These are phyloP conservation scores for Drepanosiphum platanoidis DNA, from an alignment of 2,888 invertebrate genomes.

Conservation along the genomic window DNA sequence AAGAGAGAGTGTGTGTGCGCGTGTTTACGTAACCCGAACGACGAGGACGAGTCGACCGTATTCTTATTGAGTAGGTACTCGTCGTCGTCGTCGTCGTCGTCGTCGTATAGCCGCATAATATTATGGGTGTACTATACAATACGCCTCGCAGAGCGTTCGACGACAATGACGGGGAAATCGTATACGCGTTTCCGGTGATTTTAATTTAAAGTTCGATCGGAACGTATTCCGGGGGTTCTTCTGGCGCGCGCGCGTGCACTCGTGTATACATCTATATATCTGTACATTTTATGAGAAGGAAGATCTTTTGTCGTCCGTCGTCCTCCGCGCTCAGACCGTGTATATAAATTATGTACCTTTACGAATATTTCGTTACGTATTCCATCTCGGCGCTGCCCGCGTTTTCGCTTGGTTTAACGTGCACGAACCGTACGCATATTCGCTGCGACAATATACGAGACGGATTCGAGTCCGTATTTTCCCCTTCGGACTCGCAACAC, in stretches of 20 bases:
- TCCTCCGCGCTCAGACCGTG: neutral
- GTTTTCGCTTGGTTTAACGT: constrained; percentile 31
- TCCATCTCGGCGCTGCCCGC: neutral
- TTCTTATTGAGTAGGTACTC: neutral
- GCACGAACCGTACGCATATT: constrained; percentile 12
- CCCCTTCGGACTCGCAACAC: neutral
- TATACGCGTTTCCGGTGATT: neutral
- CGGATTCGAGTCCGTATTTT: neutral
- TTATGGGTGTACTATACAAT: neutral
- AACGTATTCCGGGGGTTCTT: neutral
- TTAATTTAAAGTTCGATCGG: constrained; percentile 39
- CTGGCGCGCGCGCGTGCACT: neutral
- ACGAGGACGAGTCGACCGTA: neutral
- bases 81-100: neutral
- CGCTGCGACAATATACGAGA: neutral
- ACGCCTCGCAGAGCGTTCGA: neutral
- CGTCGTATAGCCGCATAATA: neutral
- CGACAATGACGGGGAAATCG: neutral
- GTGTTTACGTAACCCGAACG: neutral
- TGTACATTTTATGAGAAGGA: neutral
- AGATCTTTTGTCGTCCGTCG: neutral
- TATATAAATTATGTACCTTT: neutral
- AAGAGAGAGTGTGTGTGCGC: neutral
- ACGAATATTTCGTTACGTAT: neutral
- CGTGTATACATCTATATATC: no score